A percentile compares a stretch with the other conserved stretches of the same genome.
These are phyloP conservation scores for Etheostoma spectabile DNA, from an alignment of 2,113 vertebrate species.

Conservation along the genomic window DNA sequence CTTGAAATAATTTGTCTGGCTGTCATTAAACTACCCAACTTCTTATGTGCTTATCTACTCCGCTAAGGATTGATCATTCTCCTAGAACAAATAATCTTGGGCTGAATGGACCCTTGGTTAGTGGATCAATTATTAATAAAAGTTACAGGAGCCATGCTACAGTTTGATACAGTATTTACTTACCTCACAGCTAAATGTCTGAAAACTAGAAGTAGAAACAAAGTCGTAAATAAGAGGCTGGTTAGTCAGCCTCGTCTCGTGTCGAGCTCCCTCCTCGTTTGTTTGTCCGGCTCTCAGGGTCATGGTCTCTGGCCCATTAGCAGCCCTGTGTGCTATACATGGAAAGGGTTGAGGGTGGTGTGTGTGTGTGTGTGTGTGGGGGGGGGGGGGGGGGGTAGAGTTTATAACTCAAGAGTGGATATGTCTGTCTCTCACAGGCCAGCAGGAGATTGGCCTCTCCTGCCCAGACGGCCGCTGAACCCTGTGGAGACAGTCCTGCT, in stretches of 20 bases:
- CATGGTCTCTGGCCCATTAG: slow-evolving; percentile 71
- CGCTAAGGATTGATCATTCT: too few species aligned
- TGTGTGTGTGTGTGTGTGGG: neutral
- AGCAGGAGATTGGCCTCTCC: slow-evolving; percentile 72
- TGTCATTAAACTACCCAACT: too few species aligned
- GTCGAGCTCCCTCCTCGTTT: slow-evolving; percentile 42
- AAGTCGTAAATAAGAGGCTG: slow-evolving; percentile 69
- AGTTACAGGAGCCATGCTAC: neutral
- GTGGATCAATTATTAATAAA: too few species aligned
- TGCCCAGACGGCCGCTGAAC: slow-evolving; percentile 80
- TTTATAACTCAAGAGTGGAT: slow-evolving; percentile 62
- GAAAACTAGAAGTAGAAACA: slow-evolving; percentile 16
- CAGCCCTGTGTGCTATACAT: slow-evolving; percentile 61
- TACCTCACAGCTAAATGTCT: neutral
- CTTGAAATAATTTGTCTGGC: too few species aligned
- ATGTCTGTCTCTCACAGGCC: slow-evolving; percentile 69
- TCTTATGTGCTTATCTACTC: too few species aligned
- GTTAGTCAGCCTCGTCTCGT: slow-evolving; percentile 52
- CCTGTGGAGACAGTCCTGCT: slow-evolving; percentile 76
- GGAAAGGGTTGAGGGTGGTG: slow-evolving; percentile 42
- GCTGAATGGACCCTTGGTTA: too few species aligned
- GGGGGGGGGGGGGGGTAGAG: too few species aligned
- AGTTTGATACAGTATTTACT: neutral
- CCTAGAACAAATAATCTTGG: too few species aligned
- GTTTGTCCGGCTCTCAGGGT: slow-evolving; percentile 75